phyloP scores from a whole-genome alignment of 2,797 vertebrate genomes.

The Premnoplex brunnescens region DNA sequence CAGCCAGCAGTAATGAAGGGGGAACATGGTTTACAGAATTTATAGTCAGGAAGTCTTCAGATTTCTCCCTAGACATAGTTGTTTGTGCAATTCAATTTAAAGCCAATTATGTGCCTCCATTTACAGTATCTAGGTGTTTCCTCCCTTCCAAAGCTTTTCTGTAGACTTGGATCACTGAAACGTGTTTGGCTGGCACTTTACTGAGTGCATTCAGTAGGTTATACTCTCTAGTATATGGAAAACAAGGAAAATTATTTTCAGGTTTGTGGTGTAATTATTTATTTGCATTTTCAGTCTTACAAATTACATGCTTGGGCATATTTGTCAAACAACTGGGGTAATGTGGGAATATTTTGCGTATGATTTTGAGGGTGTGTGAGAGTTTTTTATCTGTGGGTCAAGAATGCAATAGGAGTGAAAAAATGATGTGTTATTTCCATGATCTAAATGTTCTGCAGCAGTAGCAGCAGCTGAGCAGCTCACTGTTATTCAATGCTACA shows the following conservation, averaged over 20 bases:
- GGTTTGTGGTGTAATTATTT: not conserved
- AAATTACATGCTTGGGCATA: not conserved
- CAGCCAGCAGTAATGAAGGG: not conserved
- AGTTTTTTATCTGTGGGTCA: not conserved
- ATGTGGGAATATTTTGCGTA: not conserved
- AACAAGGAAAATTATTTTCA: not conserved
- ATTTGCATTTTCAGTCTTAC: not conserved
- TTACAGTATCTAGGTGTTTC: not conserved
- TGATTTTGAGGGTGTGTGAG: not conserved
- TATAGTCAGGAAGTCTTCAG: not conserved
- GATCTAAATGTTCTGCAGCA: conserved; percentile 82
- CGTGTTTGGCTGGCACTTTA: not conserved
- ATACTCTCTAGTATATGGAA: not conserved
- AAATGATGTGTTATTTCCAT: conserved; percentile 83
- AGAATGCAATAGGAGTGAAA: conserved; percentile 71
- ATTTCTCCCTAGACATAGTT: not conserved
- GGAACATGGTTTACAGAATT: not conserved
- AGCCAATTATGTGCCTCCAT: not conserved
- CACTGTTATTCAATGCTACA: conserved; percentile 90
- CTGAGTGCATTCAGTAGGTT: not conserved
- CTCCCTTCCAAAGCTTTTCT: not conserved
- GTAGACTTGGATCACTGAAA: not conserved
- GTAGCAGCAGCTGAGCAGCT: conserved; percentile 84
- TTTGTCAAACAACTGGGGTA: not conserved
- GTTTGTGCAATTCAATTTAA: not conserved